Conservation (phyloP, 2,888 invertebrate species). For the Chalcis sispes region DNA sequence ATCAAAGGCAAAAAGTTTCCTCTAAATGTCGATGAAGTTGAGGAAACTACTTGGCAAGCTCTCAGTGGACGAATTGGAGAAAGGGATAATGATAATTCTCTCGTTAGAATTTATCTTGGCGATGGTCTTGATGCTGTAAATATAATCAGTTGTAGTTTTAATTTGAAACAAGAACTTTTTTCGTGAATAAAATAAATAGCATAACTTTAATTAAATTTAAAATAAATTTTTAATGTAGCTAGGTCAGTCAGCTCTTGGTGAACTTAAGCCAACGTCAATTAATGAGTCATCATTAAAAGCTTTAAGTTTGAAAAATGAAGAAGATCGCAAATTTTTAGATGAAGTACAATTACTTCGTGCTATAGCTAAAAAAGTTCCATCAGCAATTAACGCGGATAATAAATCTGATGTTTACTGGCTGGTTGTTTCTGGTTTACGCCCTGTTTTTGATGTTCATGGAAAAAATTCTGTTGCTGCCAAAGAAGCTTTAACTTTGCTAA, state of each 20-base stretch:
- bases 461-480: conserved; percentile 81
- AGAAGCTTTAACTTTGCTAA: conserved; percentile 82
- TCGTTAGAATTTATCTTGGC: conserved; percentile 82
- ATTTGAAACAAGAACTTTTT: conserved; percentile 10
- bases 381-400: conserved; percentile 78
- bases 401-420: conserved; percentile 83
- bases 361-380: conserved; percentile 78
- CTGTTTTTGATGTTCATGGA: conserved; percentile 82
- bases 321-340: conserved; percentile 81
- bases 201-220: conserved; percentile 4
- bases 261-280: conserved; percentile 69
- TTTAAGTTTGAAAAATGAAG: conserved; percentile 74
- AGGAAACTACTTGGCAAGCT: conserved; percentile 80
- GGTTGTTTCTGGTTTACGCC: conserved; percentile 80
- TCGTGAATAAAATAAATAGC: conserved; percentile 12
- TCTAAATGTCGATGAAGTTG: conserved; percentile 80
- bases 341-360: conserved; percentile 80
- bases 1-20: conserved; percentile 78
- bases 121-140: conserved; percentile 82
- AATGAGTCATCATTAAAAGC: conserved; percentile 67
- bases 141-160: conserved; percentile 57
- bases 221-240: conserved; percentile 64
- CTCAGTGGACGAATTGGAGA: conserved; percentile 80
- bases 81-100: conserved; percentile 80
- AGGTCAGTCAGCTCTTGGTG: conserved; percentile 73